A percentile compares a stretch with the other conserved stretches of the same genome.
These are phyloP conservation scores for Pentalonia nigronervosa DNA, from an alignment of 1,140 invertebrate genomes.

Conservation along the genomic window DNA sequence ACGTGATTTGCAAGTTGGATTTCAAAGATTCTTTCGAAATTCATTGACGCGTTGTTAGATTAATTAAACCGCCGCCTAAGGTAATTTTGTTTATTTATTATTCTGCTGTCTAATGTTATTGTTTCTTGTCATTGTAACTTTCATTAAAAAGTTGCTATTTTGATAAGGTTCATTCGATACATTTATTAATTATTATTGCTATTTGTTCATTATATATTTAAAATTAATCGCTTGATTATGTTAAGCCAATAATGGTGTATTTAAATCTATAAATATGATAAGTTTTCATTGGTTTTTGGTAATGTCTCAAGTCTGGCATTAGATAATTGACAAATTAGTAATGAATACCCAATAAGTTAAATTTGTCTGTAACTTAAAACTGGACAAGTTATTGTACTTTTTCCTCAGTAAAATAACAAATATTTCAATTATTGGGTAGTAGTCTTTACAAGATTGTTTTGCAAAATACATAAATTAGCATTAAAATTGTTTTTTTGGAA, in stretches of 20 bases:
- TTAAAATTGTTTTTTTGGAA: neutral
- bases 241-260: neutral
- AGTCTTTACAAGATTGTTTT: neutral
- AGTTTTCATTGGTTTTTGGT: neutral
- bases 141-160: neutral
- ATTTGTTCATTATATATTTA: neutral
- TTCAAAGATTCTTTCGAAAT: neutral
- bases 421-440: neutral
- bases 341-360: neutral
- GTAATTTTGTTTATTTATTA: constrained; percentile 13
- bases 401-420: neutral
- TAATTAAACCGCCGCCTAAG: neutral
- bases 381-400: neutral
- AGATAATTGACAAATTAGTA: neutral
- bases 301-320: neutral
- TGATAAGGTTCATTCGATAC: neutral
- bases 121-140: neutral
- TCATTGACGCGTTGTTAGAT: neutral
- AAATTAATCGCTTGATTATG: neutral
- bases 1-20: neutral
- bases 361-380: neutral
- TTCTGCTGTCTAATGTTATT: neutral
- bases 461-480: neutral
- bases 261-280: neutral
- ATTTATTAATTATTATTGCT: neutral